Base-by-base conservation (phyloP, 2,797 vertebrate genomes). In the Amblyopsis hoosieri region DNA sequence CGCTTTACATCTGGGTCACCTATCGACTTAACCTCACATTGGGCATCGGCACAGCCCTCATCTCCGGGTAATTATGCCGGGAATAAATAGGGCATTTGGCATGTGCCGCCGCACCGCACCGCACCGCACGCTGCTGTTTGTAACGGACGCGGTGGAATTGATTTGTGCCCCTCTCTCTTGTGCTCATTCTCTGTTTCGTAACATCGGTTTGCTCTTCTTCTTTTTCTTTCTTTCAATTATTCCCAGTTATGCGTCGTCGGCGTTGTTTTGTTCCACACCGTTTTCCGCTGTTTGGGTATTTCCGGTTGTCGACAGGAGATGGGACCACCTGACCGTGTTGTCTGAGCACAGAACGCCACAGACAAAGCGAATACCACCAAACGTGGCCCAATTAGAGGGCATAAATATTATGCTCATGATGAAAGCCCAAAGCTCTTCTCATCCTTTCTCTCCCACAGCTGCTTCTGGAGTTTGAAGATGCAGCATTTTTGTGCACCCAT, bases 41-140 rank as follows among this genome's bases (percentile, higher is more conserved):
- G 76, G 84, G 85, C 80, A 83, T 83, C 83, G 62, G 84, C 71
- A 31, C 78, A 70, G 79, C 78, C 84, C 87, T 29, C 23, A 29
- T 29, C 23, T 29, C 23, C 0, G 23, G 23, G 23, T 29, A 84
- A 89, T 89, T 85, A 91, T 78, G 79, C 83, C 76, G 53, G 77
- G 85, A 84, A 89, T 86, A 89, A 89, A 89, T 85, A 76, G 87
- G 81, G 71, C 81, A 81, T 80, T 91, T 84, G 86, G 84, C 84
- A 79, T 66, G 75, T 82, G 82, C 23, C 3, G 23, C 23, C 3
- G 23, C 23, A 29, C 23, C 23, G 23, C 23, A 23, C 2, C 3
- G 23, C 23, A 29, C 23, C 23, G 23, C 23, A 64, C 71, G 79
- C 80, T 46, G 45, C 31, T 9, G 78, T 54, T 60, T 77, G 75